phyloP scores from a whole-genome alignment of 64 coral and sea anemone genomes.

The Dendrophyllia cribrosa region DNA sequence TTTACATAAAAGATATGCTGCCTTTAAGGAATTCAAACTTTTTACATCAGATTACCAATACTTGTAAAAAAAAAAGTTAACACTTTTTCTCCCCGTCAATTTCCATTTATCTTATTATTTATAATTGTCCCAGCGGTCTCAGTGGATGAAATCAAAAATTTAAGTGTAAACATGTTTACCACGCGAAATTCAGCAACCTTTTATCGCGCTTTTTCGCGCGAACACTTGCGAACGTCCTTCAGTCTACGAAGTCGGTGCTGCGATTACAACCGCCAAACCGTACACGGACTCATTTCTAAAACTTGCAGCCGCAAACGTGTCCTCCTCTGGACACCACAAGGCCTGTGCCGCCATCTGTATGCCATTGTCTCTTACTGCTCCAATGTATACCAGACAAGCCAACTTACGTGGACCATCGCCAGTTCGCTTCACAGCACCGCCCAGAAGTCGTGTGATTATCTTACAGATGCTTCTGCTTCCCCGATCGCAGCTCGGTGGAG shows the following conservation, averaged over 20 bases:
- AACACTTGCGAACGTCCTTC: neutral
- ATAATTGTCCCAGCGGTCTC: too few relatives aligned
- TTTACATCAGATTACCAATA: too few relatives aligned
- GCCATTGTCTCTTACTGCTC: constrained; percentile 81
- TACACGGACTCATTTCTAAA: constrained; percentile 77
- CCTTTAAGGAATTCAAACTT: too few relatives aligned
- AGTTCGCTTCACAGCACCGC: constrained; percentile 34
- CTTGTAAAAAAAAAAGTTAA: too few relatives aligned
- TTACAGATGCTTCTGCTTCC: constrained; percentile 61
- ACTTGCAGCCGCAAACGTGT: constrained; percentile 82
- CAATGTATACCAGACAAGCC: constrained; percentile 90
- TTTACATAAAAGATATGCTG: too few relatives aligned
- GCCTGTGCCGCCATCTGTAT: constrained; percentile 75
- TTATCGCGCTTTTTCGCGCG: too few relatives aligned
- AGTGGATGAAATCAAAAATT: too few relatives aligned
- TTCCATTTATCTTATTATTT: too few relatives aligned
- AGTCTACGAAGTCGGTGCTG: constrained; percentile 14
- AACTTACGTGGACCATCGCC: constrained; percentile 63
- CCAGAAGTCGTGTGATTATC: constrained; percentile 60
- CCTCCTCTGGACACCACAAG: constrained; percentile 86
- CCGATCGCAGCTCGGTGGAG: constrained; percentile 55
- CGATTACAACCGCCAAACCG: constrained; percentile 71
- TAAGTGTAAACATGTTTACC: too few relatives aligned
- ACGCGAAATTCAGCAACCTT: too few relatives aligned
- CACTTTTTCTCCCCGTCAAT: too few relatives aligned